These are phyloP conservation scores for Ginglymostoma cirratum DNA, from an alignment of 2,113 vertebrate genomes.

Conservation along the genomic window DNA sequence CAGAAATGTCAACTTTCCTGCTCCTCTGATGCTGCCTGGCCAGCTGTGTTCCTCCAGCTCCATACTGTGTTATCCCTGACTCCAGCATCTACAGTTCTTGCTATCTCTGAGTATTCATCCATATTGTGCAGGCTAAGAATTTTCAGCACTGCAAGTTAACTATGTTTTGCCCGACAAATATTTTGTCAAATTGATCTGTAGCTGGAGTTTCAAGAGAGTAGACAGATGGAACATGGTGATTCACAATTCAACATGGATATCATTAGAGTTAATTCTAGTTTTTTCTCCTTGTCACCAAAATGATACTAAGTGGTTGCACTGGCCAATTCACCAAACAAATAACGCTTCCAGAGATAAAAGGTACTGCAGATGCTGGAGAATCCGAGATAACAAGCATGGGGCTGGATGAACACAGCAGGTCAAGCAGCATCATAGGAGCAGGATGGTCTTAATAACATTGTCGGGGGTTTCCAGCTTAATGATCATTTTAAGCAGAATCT, in stretches of 20 bases:
- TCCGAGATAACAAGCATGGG: too few species aligned
- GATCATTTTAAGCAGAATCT: not conserved
- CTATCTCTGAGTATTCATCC: not conserved
- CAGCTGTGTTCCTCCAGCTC: too few species aligned
- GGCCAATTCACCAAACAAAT: not conserved
- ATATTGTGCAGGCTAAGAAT: not conserved
- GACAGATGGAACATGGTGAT: not conserved
- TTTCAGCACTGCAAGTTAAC: not conserved
- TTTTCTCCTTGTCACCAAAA: not conserved
- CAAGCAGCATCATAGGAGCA: too few species aligned
- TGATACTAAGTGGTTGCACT: not conserved
- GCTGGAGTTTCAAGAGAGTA: not conserved
- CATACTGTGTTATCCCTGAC: too few species aligned
- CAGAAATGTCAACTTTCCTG: too few species aligned
- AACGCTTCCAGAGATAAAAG: not conserved
- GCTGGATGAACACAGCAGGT: too few species aligned
- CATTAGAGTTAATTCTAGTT: not conserved
- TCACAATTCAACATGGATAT: not conserved
- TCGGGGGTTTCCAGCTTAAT: not conserved
- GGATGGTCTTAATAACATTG: not conserved
- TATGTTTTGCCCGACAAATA: not conserved
- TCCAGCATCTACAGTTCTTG: too few species aligned
- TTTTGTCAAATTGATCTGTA: not conserved
- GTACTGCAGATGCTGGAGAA: too few species aligned
- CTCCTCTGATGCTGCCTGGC: too few species aligned